Base-by-base conservation (phyloP, 2,888 invertebrate species). In the Phortica magna region DNA sequence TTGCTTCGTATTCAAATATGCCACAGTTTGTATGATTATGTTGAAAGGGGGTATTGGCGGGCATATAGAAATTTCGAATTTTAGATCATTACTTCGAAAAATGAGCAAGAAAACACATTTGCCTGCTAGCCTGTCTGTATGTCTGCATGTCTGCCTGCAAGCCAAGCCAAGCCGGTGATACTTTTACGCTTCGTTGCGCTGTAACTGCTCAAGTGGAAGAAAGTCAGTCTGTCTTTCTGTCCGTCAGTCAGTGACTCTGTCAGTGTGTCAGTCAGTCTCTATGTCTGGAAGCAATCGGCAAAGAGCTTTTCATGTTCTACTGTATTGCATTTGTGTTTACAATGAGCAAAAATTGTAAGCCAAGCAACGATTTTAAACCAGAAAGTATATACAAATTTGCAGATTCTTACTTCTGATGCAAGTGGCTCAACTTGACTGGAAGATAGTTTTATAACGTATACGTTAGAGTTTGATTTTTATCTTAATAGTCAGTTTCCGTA, bases 21-120 rank as follows among this genome's bases (percentile, higher is more conserved):
- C 14, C 14, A 2, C 48, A 48, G 48, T 14, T 14, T 14, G 31
- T 31, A 4, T 31, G 31, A 31, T 48, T 48, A 12, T 48, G 48
- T 48, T 14, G 48, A 48, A 48, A 12, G 3, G 10, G 14, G 14
- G 9, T 2, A 12, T 6, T 12, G 48, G 48, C 3, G 48, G 14
- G 48, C 9, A 9, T 48, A n/a, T 42, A 17, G n/a, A 67, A 67
- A 6, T 67, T 67, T 67, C 41, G 67, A 65, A 41, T 65, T 65
- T 65, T 68, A 43, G 68, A 17, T 68, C 68, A 68, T 68, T 43
- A 68, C 68, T 68, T 43, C 43, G 22, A 31, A 31, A 65, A 65
- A 65, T 65, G 65, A 65, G 41, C 65, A 65, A 65, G 39, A 65
- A 12, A 65, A 6, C n/a, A n/a, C 39, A 68, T 64, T 12, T 22